Base-by-base conservation (phyloP, 2,888 invertebrate genomes). In the Bhutanitis thaidina region DNA sequence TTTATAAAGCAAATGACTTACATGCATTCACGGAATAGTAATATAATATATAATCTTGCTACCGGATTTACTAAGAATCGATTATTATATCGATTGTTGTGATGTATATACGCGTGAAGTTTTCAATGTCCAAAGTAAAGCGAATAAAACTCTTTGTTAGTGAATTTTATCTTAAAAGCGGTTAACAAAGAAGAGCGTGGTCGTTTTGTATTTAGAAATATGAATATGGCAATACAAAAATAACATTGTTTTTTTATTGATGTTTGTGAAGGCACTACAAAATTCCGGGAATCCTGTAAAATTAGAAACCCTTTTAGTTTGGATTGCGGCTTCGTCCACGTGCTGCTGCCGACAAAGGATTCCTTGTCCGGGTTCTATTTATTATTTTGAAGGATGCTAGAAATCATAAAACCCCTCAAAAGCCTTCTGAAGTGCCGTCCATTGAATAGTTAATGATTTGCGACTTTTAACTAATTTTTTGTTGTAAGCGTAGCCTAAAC, bases 381-480 rank as follows among this genome's bases (percentile, higher is more conserved):
- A 67, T 75, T 71, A 77, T 77, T 71, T 57, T 76, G 67, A 78
- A 77, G 78, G 74, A 76, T 71, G 67, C 63, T 71, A 76, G 74
- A 75, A 77, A 79, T 77, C 76, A 81, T 80, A 84, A 85, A 82
- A 77, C 60, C 52, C 66, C 66, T 60, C 62, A 67, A 73, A 74
- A 70, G 60, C 64, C 64, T 69, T 60, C 59, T 59, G 54, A 63
- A 62, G 60, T 54, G 62, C 64, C 74, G 71, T 67, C 49, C 40
- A 45, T 59, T 75, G 67, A 79, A 80, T 76, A 74, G 75, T 45
- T 62, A 67, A 71, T 65, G 65, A 70, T 71, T 67, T 69, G 73
- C 72, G 67, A 75, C 77, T 80, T 71, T 62, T 68, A 76, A 80
- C 73, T 78, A 71, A 82, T 80, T 81, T 77, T 81, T 83, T 80